phyloP scores from a whole-genome alignment of 2,797 vertebrate species.

The Oreonectes daqikongensis region DNA sequence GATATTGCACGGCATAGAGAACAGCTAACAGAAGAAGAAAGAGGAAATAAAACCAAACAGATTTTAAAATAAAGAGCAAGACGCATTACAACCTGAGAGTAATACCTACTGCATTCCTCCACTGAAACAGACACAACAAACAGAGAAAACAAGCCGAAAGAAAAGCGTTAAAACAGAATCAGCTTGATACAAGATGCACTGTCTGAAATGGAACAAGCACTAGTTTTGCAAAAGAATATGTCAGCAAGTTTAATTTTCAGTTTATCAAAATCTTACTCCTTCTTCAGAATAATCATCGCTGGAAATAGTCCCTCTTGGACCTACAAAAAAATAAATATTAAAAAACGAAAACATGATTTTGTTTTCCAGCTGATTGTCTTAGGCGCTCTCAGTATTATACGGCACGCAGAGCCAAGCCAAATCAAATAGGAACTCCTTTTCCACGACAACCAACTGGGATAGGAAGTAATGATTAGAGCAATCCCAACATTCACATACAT shows the following conservation, averaged over 20 bases:
- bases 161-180: conserved; percentile 67
- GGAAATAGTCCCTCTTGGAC: conserved; percentile 82
- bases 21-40: conserved; percentile 41
- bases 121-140: conserved; percentile 62
- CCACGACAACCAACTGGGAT: conserved; percentile 61
- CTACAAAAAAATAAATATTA: conserved; percentile 72
- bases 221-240: conserved; percentile 77
- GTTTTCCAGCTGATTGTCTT: conserved; percentile 92
- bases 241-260: conserved; percentile 75
- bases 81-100: conserved; percentile 79
- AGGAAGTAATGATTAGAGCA: conserved; percentile 58
- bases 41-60: background rate
- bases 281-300: conserved; percentile 80
- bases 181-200: conserved; percentile 79
- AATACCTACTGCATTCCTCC: conserved; percentile 80
- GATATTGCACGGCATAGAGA: conserved; percentile 95
- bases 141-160: conserved; percentile 69
- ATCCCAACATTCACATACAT: conserved; percentile 56
- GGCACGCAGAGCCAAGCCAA: conserved; percentile 84
- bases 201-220: conserved; percentile 81
- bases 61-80: conserved; percentile 21
- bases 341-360: conserved; percentile 74
- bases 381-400: conserved; percentile 82
- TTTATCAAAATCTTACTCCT: conserved; percentile 85
- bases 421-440: conserved; percentile 81